These are phyloP conservation scores for Torymus tubicola DNA, from an alignment of 2,888 invertebrate genomes.

Conservation along the genomic window DNA sequence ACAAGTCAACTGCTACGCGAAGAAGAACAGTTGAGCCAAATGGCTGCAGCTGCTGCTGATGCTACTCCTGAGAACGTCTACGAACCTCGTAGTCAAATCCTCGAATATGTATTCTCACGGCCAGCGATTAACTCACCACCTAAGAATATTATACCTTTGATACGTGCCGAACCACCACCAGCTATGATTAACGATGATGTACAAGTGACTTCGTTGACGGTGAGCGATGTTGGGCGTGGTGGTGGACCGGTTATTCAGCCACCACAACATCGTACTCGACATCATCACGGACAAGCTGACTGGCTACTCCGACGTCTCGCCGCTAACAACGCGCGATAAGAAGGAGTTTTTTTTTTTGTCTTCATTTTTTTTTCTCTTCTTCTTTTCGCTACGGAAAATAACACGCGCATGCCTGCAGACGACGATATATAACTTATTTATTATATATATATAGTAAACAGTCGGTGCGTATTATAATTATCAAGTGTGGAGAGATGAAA, in stretches of 20 bases:
- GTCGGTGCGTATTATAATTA: no score
- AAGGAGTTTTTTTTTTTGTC: no score
- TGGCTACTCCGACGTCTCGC: conserved; percentile 44
- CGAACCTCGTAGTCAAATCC: conserved; percentile 43
- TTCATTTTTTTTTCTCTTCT: no score
- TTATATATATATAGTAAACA: no score
- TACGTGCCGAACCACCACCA: conserved; percentile 60
- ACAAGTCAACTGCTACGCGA: conserved; percentile 45
- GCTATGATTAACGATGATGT: conserved; percentile 59
- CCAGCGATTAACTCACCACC: not conserved
- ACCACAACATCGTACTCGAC: conserved; percentile 64
- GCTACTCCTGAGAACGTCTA: conserved; percentile 37
- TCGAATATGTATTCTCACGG: conserved; percentile 51
- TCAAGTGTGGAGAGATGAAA: no score
- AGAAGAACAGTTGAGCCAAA: conserved; percentile 40
- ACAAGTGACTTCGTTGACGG: conserved; percentile 67
- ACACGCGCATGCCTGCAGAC: not conserved
- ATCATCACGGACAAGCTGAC: conserved; percentile 66
- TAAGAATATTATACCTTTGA: not conserved
- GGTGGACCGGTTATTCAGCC: no score
- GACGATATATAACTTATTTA: not conserved
- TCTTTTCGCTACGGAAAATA: not conserved
- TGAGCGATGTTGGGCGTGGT: conserved; percentile 64
- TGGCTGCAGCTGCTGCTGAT: conserved; percentile 12
- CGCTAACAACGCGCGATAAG: not conserved